Conservation (phyloP, 2,888 invertebrate genomes). For the Teleiodes luculella region DNA sequence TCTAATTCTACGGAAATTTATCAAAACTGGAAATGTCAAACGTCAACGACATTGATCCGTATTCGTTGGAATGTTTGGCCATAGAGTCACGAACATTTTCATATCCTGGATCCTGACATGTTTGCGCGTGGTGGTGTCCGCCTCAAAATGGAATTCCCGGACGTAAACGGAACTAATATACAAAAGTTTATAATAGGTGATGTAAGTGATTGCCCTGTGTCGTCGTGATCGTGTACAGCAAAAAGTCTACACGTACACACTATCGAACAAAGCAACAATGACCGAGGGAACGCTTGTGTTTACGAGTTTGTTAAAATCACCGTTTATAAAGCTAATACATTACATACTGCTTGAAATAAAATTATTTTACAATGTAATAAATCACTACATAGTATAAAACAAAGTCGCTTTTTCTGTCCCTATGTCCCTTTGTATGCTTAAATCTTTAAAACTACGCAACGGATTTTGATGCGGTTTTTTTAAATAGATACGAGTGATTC, state of each 20-base stretch:
- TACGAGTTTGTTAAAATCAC: neutral
- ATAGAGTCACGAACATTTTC: neutral
- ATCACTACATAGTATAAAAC: no score
- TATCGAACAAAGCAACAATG: slow-evolving; percentile 9
- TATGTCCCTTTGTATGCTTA: no score
- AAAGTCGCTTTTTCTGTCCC: no score
- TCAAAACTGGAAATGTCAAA: slow-evolving; percentile 7
- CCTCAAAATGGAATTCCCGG: slow-evolving; percentile 45
- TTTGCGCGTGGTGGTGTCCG: neutral
- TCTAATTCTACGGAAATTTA: neutral
- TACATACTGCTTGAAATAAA: neutral
- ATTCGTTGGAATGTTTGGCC: slow-evolving; percentile 4
- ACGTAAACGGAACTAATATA: slow-evolving; percentile 47
- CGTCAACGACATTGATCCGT: slow-evolving; percentile 16
- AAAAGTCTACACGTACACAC: slow-evolving; percentile 7
- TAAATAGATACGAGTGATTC: no score
- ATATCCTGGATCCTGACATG: slow-evolving; percentile 23
- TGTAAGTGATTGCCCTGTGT: slow-evolving; percentile 25
- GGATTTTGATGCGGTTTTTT: no score
- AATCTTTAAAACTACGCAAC: no score
- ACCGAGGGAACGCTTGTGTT: slow-evolving; percentile 2
- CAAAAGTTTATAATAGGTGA: slow-evolving; percentile 39
- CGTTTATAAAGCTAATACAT: no score
- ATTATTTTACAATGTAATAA: slow-evolving; percentile 1
- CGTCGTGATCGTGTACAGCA: neutral